Evolutionary conservation across 2,113 vertebrate genomes (phyloP), one percentile per base, ranked within the genome.

Genomic region (Corynorhinus townsendii): DNA sequence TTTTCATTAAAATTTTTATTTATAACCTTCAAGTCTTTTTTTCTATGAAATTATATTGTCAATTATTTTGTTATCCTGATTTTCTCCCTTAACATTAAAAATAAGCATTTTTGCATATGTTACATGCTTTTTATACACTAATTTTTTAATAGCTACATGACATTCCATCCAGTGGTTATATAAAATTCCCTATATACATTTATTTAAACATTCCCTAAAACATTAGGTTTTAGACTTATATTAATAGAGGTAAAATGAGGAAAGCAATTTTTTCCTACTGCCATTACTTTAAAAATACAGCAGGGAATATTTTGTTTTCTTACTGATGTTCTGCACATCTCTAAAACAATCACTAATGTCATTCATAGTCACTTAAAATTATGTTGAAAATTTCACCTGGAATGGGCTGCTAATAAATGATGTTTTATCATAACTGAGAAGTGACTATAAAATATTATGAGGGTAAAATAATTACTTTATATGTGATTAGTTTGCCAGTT

Each of bases 281-380:
- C 20, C 16, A 94, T 47, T 85, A 72, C 4, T 90, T 94, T 92
- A 49, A 93, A 95, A 93, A 85, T 28, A 91, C 30, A 95, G 64
- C 33, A 83, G 62, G 77, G 10, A 10, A 73, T 35, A 26, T 79
- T 83, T 95, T 89, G 89, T 93, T 92, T 96, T 75, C 56, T 38
- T 77, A 59, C 1, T 79, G 68, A 86, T 45, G 10, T 33, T 24
- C 30, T 5, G 38, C 72, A 86, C 33, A 86, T 84, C 26, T 66
- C 35, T 75, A 86, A 91, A 69, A 81, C 1, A 8, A 72, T 76
- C 86, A 59, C 76, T 88, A 94, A 91, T 72, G 11, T 77, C 59
- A 93, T 72, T 92, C 72, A 85, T 19, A 52, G 54, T 69, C 89
- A 95, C 40, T 52, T 72, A 90, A 91, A 81, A 59, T 72, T 87